phyloP scores from a whole-genome alignment of 2,113 vertebrate species.

The Genyomyrus donnyi region DNA sequence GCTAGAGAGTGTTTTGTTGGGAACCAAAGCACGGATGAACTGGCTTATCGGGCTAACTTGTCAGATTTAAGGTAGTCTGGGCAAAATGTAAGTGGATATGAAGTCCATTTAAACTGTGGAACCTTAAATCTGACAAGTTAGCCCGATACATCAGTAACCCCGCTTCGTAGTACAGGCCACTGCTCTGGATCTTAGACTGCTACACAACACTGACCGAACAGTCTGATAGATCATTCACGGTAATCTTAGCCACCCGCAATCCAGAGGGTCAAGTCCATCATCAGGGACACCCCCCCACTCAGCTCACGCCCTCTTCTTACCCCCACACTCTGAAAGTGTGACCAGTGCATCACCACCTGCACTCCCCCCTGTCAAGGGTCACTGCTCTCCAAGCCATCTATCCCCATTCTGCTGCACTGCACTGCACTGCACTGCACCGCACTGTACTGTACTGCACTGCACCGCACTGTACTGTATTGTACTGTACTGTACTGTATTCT shows the following conservation, averaged over 20 bases:
- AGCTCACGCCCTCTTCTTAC: not conserved
- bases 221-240: not conserved
- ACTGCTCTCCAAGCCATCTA: not conserved
- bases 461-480: not conserved
- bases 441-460: no score
- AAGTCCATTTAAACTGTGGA: no score
- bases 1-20: not conserved
- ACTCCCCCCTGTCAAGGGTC: not conserved
- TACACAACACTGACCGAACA: not conserved
- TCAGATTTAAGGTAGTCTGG: no score
- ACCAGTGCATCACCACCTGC: not conserved
- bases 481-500: not conserved
- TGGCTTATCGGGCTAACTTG: no score
- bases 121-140: no score
- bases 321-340: not conserved
- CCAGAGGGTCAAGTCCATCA: not conserved
- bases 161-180: no score
- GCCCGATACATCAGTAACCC: no score
- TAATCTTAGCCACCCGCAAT: not conserved
- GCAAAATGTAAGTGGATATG: no score
- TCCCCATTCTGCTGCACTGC: not conserved
- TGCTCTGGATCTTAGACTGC: not conserved
- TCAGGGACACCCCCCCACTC: not conserved
- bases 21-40: not conserved
- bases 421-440: no score